Percentiles rank a stretch among this genome's conserved stretches.
These are phyloP conservation scores for Eupithecia tripunctaria DNA, from an alignment of 2,888 invertebrate species.

Conservation along the genomic window DNA sequence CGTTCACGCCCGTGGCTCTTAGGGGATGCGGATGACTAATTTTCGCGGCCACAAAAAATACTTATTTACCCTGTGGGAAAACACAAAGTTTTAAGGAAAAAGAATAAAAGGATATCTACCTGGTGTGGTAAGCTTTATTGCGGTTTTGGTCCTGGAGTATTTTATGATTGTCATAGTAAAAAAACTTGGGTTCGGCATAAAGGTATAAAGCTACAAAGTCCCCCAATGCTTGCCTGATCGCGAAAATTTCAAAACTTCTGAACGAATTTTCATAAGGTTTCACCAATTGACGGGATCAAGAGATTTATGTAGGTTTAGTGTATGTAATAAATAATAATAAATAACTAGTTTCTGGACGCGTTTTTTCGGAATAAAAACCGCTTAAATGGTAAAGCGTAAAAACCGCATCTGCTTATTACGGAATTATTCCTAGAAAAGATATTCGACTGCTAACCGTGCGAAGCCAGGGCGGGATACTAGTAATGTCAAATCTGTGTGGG, in stretches of 20 bases:
- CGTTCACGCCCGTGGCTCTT: constrained; percentile 69
- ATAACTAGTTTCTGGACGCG: not conserved
- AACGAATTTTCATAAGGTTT: not conserved
- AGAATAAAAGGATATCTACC: constrained; percentile 10
- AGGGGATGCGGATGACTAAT: constrained; percentile 68
- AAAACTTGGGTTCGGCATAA: not conserved
- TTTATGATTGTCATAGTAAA: not conserved
- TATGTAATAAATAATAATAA: no score
- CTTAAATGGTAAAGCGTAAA: no score
- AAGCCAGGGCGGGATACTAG: not conserved
- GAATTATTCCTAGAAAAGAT: not conserved
- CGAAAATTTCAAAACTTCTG: not conserved
- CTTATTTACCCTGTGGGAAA: constrained; percentile 30
- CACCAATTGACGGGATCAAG: not conserved
- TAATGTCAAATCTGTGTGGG: not conserved
- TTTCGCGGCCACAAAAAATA: constrained; percentile 56
- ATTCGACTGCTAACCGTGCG: not conserved
- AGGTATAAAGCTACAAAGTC: no score
- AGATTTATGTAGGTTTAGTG: not conserved
- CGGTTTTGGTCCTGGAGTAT: constrained; percentile 1
- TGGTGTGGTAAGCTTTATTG: constrained; percentile 22
- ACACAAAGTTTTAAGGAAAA: constrained; percentile 14
- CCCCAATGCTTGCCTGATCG: not conserved
- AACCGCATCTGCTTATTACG: not conserved
- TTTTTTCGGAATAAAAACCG: not conserved